These are phyloP conservation scores for Laticauda laticaudata DNA, from an alignment of 2,113 vertebrate species.

Conservation along the genomic window DNA sequence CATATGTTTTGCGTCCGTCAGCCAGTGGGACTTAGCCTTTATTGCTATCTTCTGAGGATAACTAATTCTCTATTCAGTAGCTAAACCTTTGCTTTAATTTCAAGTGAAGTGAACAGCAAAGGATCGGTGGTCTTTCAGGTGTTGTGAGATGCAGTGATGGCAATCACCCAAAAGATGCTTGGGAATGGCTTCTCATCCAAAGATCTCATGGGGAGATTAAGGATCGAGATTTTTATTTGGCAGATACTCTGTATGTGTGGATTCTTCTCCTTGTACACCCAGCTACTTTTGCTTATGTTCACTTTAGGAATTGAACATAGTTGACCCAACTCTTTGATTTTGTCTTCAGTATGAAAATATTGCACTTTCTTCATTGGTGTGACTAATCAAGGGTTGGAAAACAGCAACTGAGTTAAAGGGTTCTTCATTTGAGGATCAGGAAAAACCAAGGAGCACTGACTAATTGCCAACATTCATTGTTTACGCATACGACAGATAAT, in stretches of 20 bases:
- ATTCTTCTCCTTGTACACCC: accelerated
- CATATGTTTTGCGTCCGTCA: too few relatives aligned
- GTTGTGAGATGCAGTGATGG: neutral
- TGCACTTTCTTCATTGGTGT: slow-evolving; percentile 50
- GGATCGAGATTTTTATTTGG: neutral
- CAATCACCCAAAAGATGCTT: neutral
- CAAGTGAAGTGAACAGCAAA: neutral
- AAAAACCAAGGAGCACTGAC: neutral
- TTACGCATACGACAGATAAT: neutral
- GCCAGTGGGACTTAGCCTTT: too few relatives aligned
- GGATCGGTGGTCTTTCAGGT: neutral
- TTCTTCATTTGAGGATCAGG: neutral
- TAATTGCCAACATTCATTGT: neutral
- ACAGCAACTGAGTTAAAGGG: neutral
- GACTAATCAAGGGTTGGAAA: slow-evolving; percentile 63
- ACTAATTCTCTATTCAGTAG: accelerated
- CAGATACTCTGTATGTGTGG: neutral
- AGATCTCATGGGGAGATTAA: neutral
- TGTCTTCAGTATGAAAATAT: slow-evolving; percentile 30
- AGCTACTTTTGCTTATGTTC: neutral
- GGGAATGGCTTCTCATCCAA: neutral
- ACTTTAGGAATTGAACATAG: neutral
- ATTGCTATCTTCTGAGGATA: accelerated
- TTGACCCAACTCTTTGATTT: accelerated
- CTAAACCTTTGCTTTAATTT: neutral